phyloP scores from a whole-genome alignment of 2,113 vertebrate genomes.

The Chascanopsetta lugubris region DNA sequence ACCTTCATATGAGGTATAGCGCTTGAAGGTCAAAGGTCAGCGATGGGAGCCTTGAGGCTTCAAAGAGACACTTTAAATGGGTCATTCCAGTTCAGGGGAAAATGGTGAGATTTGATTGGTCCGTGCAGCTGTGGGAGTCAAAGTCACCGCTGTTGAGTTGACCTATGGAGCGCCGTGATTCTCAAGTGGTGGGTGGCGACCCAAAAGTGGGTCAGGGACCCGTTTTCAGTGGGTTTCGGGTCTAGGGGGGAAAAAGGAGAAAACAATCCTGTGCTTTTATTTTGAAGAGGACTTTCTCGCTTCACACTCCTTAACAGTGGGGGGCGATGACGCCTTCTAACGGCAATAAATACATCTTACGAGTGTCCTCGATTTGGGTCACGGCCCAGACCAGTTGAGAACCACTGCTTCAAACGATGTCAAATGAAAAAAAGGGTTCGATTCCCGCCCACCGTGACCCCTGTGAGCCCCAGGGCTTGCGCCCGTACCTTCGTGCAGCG shows the following conservation, averaged over 20 bases:
- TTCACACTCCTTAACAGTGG: too few species aligned
- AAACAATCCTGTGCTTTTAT: too few species aligned
- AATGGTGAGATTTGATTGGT: background rate
- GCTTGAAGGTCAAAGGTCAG: conserved; percentile 24
- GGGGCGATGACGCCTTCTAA: too few species aligned
- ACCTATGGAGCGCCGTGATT: background rate
- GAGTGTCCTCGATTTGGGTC: too few species aligned
- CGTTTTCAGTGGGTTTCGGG: too few species aligned
- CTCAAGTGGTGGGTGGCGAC: too few species aligned
- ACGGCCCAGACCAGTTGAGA: too few species aligned
- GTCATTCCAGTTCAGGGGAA: conserved; percentile 1
- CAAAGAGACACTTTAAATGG: conserved; percentile 24
- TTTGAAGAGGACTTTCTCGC: too few species aligned
- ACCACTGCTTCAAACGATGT: conserved; percentile 7
- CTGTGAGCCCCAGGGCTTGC: too few species aligned
- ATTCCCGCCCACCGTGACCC: background rate
- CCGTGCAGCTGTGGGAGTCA: background rate
- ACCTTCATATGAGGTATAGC: conserved; percentile 32
- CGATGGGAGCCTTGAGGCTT: conserved; percentile 26
- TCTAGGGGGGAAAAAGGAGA: too few species aligned
- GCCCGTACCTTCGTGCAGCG: conserved; percentile 92
- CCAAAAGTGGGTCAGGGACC: too few species aligned
- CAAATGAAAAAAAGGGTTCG: background rate
- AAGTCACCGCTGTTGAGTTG: conserved; percentile 13
- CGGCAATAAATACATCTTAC: too few species aligned